phyloP scores from a whole-genome alignment of 2,888 invertebrate species.

The Drosophila putrida region DNA sequence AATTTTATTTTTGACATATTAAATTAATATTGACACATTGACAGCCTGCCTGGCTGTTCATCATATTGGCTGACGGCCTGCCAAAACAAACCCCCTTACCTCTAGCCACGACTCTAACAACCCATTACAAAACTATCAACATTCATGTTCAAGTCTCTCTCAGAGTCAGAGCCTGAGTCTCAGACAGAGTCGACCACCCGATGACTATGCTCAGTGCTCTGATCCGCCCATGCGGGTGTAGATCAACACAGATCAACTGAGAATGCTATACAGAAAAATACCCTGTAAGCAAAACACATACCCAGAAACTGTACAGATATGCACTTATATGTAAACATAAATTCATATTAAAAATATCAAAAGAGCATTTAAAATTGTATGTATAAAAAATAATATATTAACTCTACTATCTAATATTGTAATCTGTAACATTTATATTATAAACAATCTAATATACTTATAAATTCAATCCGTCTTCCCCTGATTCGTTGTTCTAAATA shows the following conservation, averaged over 20 bases:
- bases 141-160: conserved; percentile 40
- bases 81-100: conserved; percentile 59
- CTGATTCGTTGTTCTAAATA: too few relatives aligned
- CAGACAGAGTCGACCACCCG: conserved; percentile 54
- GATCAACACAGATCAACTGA: conserved; percentile 19
- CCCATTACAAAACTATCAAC: conserved; percentile 50
- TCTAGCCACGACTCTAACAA: conserved; percentile 13
- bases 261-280: conserved; percentile 2
- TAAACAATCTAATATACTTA: not conserved
- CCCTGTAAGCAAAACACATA: not conserved
- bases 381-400: too few relatives aligned
- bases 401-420: too few relatives aligned
- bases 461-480: not conserved
- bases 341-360: too few relatives aligned
- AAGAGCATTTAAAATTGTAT: too few relatives aligned
- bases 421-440: too few relatives aligned
- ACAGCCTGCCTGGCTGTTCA: conserved; percentile 62
- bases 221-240: conserved; percentile 57
- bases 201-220: conserved; percentile 40
- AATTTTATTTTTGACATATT: conserved; percentile 75
- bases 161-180: not conserved
- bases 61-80: conserved; percentile 48
- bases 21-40: conserved; percentile 82
- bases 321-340: too few relatives aligned
- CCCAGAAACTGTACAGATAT: not conserved